Conservation (phyloP, 2,113 vertebrate genomes). For the Anguilla rostrata region DNA sequence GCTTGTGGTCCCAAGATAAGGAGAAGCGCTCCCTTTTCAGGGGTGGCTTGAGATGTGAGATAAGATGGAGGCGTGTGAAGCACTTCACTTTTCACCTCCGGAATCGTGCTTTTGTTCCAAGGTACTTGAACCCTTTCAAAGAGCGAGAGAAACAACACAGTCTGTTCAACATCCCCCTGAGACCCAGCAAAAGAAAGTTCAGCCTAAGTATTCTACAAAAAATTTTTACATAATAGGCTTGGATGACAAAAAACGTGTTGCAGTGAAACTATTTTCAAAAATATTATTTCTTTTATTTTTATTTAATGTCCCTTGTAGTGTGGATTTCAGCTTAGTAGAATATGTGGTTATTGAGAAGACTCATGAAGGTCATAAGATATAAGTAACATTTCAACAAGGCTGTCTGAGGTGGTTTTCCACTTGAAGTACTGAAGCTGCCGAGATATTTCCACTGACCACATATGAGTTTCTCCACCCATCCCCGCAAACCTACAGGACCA, state of each 20-base stretch:
- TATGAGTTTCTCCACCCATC: background rate
- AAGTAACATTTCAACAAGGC: background rate
- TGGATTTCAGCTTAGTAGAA: no score
- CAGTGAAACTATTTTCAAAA: no score
- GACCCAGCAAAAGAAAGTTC: no score
- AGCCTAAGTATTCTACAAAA: no score
- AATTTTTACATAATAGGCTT: no score
- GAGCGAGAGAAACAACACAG: background rate
- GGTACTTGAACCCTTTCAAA: background rate
- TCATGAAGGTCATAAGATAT: no score
- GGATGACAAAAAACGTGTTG: no score
- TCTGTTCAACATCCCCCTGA: no score
- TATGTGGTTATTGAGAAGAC: no score
- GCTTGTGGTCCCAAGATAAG: background rate
- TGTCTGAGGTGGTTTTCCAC: background rate
- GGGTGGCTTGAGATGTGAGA: background rate
- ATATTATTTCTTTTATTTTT: no score
- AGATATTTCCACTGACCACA: background rate
- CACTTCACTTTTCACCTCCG: background rate
- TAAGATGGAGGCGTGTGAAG: background rate
- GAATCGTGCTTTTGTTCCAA: background rate
- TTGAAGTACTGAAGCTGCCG: background rate
- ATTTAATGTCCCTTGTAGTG: no score
- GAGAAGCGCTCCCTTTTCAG: background rate
- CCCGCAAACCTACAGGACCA: no score